These are phyloP conservation scores for Acheta domesticus DNA, from an alignment of 2,888 invertebrate genomes.

Conservation along the genomic window DNA sequence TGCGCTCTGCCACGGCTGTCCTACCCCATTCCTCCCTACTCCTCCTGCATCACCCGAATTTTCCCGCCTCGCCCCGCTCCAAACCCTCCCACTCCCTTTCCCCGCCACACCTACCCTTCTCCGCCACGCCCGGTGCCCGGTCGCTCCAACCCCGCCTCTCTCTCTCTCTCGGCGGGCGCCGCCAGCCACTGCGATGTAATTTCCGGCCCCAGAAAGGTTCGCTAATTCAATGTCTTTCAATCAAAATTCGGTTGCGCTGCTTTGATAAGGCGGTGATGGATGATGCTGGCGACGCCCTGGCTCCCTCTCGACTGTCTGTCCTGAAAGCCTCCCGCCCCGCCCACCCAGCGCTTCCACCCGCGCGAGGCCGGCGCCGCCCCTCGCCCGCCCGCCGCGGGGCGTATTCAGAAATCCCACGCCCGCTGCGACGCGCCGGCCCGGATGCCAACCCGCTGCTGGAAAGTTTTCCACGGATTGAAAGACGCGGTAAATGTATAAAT, in stretches of 20 bases:
- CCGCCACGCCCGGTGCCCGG: not conserved
- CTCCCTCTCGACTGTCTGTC: constrained; percentile 2
- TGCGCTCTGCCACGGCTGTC: not conserved
- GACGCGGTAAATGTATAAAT: no score
- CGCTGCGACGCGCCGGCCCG: no score
- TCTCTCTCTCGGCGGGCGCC: not conserved
- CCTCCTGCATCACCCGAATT: not conserved
- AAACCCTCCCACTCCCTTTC: not conserved
- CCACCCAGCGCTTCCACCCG: not conserved
- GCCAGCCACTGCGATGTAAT: constrained; percentile 24
- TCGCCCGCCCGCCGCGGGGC: no score
- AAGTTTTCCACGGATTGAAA: no score
- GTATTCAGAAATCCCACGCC: no score
- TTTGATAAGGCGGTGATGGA: constrained; percentile 29
- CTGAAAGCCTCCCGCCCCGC: not conserved
- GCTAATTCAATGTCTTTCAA: constrained; percentile 33
- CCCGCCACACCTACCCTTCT: not conserved
- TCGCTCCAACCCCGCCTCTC: not conserved
- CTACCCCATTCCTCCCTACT: no score
- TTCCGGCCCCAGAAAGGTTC: constrained; percentile 30
- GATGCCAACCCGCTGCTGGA: no score
- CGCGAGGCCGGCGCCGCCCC: not conserved
- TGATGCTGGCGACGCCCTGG: constrained; percentile 20
- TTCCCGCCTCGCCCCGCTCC: not conserved
- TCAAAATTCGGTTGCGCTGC: constrained; percentile 30